Evolutionary conservation across 2,113 vertebrate genomes (phyloP), one percentile per base, ranked within the genome.

Genomic region (Turnix velox): DNA sequence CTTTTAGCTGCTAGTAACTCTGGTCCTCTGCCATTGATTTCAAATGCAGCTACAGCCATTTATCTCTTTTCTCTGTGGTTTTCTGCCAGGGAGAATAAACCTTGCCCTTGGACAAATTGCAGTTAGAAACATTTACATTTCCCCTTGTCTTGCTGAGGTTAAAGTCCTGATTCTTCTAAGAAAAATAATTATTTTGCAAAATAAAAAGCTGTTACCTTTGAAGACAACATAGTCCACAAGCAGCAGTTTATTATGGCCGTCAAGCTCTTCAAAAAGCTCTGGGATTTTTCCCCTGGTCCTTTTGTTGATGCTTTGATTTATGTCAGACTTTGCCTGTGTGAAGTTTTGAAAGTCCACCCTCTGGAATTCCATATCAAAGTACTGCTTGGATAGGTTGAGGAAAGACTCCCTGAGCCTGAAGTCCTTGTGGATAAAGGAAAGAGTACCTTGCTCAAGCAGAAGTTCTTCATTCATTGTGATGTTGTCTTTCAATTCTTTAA

Each of bases 191-290:
- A 33, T 58, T 85, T 68, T 88, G 19, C 10, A 73, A 54, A 77
- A 65, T 55, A 67, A 74, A 86, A 76, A 1, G 6, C 9, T 22
- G 6, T 97, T 97, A 99, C 99, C 99, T 97, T 98, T 97, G 94
- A 99, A 99, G 85, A 98, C 93, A 93, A 99, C 96, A 24, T 98
- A 99, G 92, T 98, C 98, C 87, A 98, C 97, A 22, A 99, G 96
- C 66, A 99, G 95, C 66, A 99, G 94, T 76, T 97, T 95, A 22
- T 97, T 98, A 24, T 95, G 61, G 14, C 87, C 73, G 63, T 98
- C 97, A 58, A 99, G 74, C 27, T 84, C 71, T 16, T 98, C 98
- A 68, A 99, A 94, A 94, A 99, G 90, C 10, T 97, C 71, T 14
- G 92, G 74, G 39, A 99, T 97, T 96, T 97, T 98, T 40, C 97